phyloP scores from a whole-genome alignment of 2,888 invertebrate genomes.

The Gortyna flavago region DNA sequence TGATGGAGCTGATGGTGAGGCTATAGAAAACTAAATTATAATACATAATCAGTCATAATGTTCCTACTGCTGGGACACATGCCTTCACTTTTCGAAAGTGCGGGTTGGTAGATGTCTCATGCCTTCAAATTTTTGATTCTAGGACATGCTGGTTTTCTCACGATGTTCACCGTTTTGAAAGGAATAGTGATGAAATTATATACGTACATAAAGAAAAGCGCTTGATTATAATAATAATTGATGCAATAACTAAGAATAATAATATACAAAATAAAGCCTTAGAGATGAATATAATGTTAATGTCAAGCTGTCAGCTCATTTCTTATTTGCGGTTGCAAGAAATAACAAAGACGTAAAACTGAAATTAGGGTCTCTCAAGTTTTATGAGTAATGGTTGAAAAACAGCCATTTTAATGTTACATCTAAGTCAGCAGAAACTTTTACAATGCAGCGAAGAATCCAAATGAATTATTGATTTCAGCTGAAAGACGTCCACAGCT shows the following conservation, averaged over 20 bases:
- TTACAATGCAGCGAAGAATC: not conserved
- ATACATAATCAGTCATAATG: not conserved
- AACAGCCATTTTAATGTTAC: constrained; percentile 18
- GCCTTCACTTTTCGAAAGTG: too few relatives aligned
- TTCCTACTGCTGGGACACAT: not conserved
- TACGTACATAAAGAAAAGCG: not conserved
- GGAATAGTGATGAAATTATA: not conserved
- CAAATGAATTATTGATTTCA: constrained; percentile 10
- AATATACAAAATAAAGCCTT: constrained; percentile 10
- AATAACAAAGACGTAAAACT: constrained; percentile 38
- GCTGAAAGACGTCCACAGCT: not conserved
- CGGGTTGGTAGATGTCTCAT: not conserved
- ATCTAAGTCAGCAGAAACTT: constrained; percentile 22
- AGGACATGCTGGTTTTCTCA: not conserved
- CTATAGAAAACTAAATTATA: not conserved
- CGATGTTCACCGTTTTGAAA: not conserved
- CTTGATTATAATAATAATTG: not conserved
- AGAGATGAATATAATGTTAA: not conserved
- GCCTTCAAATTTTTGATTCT: not conserved
- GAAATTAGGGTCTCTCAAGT: constrained; percentile 35
- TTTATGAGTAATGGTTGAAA: constrained; percentile 33
- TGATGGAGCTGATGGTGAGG: not conserved
- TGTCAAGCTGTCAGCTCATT: constrained; percentile 23
- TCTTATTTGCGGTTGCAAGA: constrained; percentile 21
- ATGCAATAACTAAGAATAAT: constrained; percentile 2